Evolutionary conservation across 1,140 invertebrate genomes (phyloP).

Genomic region (Calliopsis andreniformis): DNA sequence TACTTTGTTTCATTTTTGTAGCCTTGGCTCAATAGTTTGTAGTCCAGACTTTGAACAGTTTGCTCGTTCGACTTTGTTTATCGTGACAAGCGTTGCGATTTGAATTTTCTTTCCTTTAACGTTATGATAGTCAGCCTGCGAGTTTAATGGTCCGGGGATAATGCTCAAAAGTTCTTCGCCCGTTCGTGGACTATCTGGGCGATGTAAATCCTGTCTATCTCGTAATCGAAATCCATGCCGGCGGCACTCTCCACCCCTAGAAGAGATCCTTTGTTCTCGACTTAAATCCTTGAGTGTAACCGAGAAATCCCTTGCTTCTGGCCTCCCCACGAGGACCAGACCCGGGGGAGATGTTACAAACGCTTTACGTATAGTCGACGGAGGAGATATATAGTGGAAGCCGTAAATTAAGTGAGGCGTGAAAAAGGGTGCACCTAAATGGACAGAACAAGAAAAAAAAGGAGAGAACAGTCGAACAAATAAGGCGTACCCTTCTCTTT

Average conservation of each 20-base stretch:
- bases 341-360: constrained; percentile 43
- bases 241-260: constrained; percentile 23
- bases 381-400: background rate
- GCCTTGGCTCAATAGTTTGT: no score
- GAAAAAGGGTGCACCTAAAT: background rate
- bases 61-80: background rate
- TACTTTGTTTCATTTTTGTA: no score
- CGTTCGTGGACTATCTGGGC: constrained; percentile 45
- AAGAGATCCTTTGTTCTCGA: constrained; percentile 69
- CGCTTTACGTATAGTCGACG: constrained; percentile 37
- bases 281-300: constrained; percentile 71
- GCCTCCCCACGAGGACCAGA: constrained; percentile 24
- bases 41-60: background rate
- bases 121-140: constrained; percentile 16
- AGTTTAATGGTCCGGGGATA: constrained; percentile 55
- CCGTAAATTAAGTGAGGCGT: constrained; percentile 1
- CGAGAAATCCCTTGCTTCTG: constrained; percentile 50
- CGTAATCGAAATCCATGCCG: constrained; percentile 64
- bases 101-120: constrained; percentile 13
- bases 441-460: background rate
- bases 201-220: constrained; percentile 68
- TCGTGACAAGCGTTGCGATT: background rate
- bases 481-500: background rate
- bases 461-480: background rate
- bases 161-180: constrained; percentile 54